A percentile compares a stretch with the other conserved stretches of the same genome.
phyloP scores from a whole-genome alignment of 2,888 invertebrate genomes.

The Pandemis cinnamomeana region DNA sequence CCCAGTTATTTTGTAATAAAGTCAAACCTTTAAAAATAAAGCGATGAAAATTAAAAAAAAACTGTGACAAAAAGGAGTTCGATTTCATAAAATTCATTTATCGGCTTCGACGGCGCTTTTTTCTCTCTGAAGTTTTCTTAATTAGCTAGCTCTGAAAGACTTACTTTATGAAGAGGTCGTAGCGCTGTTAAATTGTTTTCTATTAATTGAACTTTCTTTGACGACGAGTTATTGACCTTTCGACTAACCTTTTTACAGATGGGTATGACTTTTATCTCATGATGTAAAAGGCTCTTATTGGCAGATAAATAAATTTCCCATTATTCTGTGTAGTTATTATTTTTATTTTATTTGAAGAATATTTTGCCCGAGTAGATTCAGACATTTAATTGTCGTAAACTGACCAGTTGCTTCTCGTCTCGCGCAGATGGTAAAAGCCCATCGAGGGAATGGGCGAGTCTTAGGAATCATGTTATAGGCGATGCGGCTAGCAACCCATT shows the following conservation, averaged over 20 bases:
- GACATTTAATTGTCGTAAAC: too few species aligned
- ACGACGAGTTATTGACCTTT: slow-evolving; percentile 47
- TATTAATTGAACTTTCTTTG: slow-evolving; percentile 49
- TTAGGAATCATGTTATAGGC: too few species aligned
- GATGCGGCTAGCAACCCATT: too few species aligned
- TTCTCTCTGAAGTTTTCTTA: slow-evolving; percentile 53
- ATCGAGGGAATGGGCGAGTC: too few species aligned
- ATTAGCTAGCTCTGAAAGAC: slow-evolving; percentile 52
- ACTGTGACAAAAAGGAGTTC: slow-evolving; percentile 53
- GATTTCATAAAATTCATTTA: slow-evolving; percentile 70
- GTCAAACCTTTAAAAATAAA: neutral
- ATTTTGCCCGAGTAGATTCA: too few species aligned
- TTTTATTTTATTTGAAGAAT: too few species aligned
- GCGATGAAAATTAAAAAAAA: slow-evolving; percentile 51
- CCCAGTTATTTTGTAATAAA: neutral
- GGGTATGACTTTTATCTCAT: slow-evolving; percentile 18
- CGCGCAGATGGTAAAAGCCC: too few species aligned
- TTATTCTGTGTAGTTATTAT: too few species aligned
- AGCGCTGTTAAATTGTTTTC: slow-evolving; percentile 46
- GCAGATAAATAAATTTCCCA: too few species aligned
- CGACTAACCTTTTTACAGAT: slow-evolving; percentile 40
- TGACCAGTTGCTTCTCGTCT: too few species aligned
- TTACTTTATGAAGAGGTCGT: slow-evolving; percentile 43
- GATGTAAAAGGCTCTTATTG: too few species aligned
- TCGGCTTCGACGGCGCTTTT: slow-evolving; percentile 57